Evolutionary conservation across 2,888 invertebrate genomes (phyloP).

Genomic region (Megastigmus dorsalis): DNA sequence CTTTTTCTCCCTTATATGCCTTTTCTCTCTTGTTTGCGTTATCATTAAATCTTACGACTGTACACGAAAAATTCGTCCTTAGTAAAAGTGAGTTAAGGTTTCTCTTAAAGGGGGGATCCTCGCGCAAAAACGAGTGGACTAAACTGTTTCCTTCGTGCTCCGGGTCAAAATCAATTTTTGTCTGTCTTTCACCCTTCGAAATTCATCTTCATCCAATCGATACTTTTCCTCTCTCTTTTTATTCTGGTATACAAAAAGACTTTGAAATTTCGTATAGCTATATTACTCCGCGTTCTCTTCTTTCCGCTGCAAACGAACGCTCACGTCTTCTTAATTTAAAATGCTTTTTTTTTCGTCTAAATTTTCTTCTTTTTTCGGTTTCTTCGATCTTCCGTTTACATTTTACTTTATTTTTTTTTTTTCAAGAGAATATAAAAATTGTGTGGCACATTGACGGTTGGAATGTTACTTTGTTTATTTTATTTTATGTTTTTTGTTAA

Average conservation of each 20-base stretch:
- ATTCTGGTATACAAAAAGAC: conserved; percentile 37
- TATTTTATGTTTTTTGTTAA: conserved; percentile 67
- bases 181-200: not conserved
- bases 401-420: conserved; percentile 35
- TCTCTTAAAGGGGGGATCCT: not conserved
- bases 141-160: not conserved
- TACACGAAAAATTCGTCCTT: conserved; percentile 28
- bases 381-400: conserved; percentile 42
- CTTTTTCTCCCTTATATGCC: not conserved
- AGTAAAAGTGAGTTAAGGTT: conserved; percentile 1
- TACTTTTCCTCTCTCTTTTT: not conserved
- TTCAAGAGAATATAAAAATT: conserved; percentile 75
- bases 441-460: conserved; percentile 81
- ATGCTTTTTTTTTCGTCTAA: conserved; percentile 13
- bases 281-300: not conserved
- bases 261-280: conserved; percentile 22
- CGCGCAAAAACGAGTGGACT: conserved; percentile 12
- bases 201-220: not conserved
- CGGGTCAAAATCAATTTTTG: conserved; percentile 12
- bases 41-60: conserved; percentile 33
- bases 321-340: not conserved
- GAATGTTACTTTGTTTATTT: conserved; percentile 76
- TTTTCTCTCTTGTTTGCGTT: not conserved
- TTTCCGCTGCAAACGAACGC: not conserved
- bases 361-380: conserved; percentile 44